Evolutionary conservation across 2,113 vertebrate genomes (phyloP).

Genomic region (Neogale vison): DNA sequence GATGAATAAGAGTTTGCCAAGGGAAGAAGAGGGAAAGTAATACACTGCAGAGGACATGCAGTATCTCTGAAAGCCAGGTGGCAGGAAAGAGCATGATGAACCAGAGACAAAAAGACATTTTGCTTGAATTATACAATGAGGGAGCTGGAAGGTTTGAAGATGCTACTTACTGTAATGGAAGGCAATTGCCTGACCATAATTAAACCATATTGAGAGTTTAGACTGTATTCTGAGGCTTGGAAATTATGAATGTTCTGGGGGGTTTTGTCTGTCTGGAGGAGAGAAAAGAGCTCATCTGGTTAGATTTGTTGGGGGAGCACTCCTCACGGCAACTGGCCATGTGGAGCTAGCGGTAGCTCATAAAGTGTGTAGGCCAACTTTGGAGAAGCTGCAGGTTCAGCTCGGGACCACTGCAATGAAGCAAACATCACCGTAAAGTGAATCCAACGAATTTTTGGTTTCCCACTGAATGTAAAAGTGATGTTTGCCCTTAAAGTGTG

Average conservation of each 20-base stretch:
- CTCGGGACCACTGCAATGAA: background rate
- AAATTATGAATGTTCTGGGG: background rate
- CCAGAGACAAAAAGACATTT: background rate
- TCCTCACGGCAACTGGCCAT: background rate
- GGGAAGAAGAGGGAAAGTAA: background rate
- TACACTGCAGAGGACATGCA: background rate
- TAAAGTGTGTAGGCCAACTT: background rate
- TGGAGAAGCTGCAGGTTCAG: background rate
- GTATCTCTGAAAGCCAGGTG: background rate
- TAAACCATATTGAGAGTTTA: background rate
- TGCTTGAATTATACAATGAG: background rate
- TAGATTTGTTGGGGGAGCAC: background rate
- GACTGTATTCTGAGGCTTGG: background rate
- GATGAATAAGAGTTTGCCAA: background rate
- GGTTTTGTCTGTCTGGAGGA: background rate
- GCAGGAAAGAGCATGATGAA: background rate
- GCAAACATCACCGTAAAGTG: background rate
- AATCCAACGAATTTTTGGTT: background rate
- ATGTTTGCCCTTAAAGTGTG: background rate
- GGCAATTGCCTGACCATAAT: background rate
- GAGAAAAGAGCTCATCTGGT: background rate
- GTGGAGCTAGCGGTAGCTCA: background rate
- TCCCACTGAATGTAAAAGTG: background rate
- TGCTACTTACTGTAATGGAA: background rate
- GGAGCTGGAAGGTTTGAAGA: background rate